phyloP scores from a whole-genome alignment of 2,113 vertebrate species.

The Protomyctophum bolini region DNA sequence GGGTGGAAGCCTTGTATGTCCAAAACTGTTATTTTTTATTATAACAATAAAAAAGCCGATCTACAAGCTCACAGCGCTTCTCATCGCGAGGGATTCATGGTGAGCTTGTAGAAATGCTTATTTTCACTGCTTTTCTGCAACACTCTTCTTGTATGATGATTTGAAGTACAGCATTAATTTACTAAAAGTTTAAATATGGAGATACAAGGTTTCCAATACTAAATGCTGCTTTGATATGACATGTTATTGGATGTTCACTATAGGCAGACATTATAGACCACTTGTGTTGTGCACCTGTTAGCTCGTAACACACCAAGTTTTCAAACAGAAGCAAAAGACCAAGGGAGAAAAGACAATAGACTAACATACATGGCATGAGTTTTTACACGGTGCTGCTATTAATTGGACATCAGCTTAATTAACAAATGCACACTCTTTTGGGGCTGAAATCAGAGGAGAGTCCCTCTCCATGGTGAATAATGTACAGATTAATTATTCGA shows the following conservation, averaged over 20 bases:
- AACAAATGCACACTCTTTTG: conserved; percentile 42
- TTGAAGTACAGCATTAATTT: too few species aligned
- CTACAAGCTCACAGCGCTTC: too few species aligned
- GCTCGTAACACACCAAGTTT: conserved; percentile 1
- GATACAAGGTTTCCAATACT: too few species aligned
- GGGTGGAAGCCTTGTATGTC: too few species aligned
- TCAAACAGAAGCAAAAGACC: conserved; percentile 26
- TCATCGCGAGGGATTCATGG: too few species aligned
- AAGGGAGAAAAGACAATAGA: not conserved
- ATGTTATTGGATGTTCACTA: conserved; percentile 40
- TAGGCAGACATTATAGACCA: conserved; percentile 14
- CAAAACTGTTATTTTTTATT: too few species aligned
- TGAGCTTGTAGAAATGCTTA: too few species aligned
- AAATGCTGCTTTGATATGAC: conserved; percentile 59
- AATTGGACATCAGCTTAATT: conserved; percentile 36
- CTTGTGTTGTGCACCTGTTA: conserved; percentile 60
- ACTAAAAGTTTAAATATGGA: too few species aligned
- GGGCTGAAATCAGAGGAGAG: conserved; percentile 63
- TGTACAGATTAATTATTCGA: conserved; percentile 63
- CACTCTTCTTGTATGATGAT: too few species aligned
- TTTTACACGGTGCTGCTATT: conserved; percentile 29
- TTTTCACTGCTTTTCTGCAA: too few species aligned
- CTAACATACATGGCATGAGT: conserved; percentile 1
- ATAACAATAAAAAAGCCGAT: too few species aligned
- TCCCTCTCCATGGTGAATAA: conserved; percentile 13